Evolutionary conservation across 2,113 vertebrate species (phyloP), one percentile per base, ranked within the genome.

Genomic region (Mormoops blainvillei): DNA sequence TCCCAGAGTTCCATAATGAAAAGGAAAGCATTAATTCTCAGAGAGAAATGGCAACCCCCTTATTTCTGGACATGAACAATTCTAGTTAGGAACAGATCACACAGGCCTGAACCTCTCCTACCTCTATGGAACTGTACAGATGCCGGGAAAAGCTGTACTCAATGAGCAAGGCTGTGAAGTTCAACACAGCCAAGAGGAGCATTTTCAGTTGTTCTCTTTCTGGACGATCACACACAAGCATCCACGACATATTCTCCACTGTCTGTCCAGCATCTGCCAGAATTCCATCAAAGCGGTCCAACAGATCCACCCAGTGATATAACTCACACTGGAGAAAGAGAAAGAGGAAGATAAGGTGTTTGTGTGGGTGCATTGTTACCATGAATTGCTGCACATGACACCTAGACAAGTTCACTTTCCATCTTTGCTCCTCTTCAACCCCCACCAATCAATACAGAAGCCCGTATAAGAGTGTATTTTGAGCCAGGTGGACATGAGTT

Each of bases 81-180:
- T 93, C 71, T 38, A 94, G 38, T 77, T 81, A 76, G 87, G 33
- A 96, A 91, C 19, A 96, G 28, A 91, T 22, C 24, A 74, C 24
- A 92, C 1, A 81, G 77, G 52, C n/a, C 36, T 92, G 20, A 71
- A 88, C 13, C 12, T 91, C 26, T 58, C 97, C 54, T 98, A 99
- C 99, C 99, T 99, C 99, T 96, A 99, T 99, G 94, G 99, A 99
- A 98, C 99, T 99, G 98, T 99, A 99, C 48, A 99, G 99, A 97
- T 99, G 99, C 9, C 99, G 98, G 68, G 99, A 99, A 98, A 99
- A 99, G 98, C 99, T 99, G 98, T 99, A 99, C 97, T 99, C 99
- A 89, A 99, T 99, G 87, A 99, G 99, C 94, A 99, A 98, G 2
- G 99, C 99, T 7, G 99, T 99, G 98, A 99, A 99, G 97, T 99